Percentiles rank a stretch among this genome's conserved stretches.
phyloP scores from a whole-genome alignment of 2,113 vertebrate species.

The Vulpes vulpes region DNA sequence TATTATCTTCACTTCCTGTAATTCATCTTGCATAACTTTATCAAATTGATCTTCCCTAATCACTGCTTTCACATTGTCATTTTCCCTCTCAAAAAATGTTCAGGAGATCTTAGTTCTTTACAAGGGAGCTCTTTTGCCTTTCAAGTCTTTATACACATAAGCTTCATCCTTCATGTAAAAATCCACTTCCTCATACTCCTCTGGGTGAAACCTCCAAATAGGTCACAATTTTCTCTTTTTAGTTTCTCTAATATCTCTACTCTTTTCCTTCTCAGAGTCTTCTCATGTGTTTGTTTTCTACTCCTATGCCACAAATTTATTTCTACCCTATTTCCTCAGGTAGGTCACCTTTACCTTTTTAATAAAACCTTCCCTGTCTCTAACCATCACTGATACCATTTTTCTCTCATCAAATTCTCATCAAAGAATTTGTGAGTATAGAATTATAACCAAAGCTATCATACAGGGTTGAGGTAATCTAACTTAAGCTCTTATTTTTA shows the following conservation, averaged over 20 bases:
- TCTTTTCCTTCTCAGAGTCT: not conserved
- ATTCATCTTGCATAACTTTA: conserved; percentile 28
- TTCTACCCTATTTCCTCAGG: not conserved
- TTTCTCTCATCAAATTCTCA: not conserved
- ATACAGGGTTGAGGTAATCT: not conserved
- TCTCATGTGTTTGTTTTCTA: not conserved
- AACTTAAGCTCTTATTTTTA: not conserved
- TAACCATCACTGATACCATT: not conserved
- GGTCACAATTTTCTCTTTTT: not conserved
- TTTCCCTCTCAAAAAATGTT: not conserved
- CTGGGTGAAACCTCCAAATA: not conserved
- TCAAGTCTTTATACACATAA: not conserved
- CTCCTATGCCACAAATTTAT: not conserved
- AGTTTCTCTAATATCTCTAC: not conserved
- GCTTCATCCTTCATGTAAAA: not conserved
- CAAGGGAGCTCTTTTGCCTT: not conserved
- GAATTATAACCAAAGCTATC: not conserved
- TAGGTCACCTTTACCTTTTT: not conserved
- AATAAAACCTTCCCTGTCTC: not conserved
- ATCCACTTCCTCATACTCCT: not conserved
- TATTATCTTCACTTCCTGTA: conserved; percentile 41
- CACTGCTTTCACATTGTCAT: not conserved
- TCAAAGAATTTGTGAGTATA: not conserved
- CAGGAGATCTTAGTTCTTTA: not conserved
- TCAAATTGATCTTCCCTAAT: conserved; percentile 52